Evolutionary conservation across 2,888 invertebrate genomes (phyloP).

Genomic region (Entomobrya proxima): DNA sequence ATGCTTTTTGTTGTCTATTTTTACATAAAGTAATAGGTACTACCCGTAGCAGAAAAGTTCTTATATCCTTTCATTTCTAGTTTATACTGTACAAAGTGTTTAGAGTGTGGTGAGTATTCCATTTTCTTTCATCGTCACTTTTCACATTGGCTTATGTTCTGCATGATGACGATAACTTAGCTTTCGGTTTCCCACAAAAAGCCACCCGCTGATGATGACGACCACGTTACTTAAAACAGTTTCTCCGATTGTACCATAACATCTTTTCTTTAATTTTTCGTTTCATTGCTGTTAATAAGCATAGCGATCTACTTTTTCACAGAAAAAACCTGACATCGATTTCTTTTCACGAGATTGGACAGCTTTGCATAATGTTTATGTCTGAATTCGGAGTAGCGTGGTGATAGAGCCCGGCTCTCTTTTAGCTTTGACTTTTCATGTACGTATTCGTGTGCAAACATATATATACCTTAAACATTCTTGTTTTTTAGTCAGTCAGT

Average conservation of each 20-base stretch:
- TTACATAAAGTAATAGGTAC: slow-evolving; percentile 48
- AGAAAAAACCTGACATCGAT: slow-evolving; percentile 48
- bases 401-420: slow-evolving; percentile 43
- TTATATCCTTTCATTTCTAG: background rate
- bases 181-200: slow-evolving; percentile 46
- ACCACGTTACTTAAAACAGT: slow-evolving; percentile 27
- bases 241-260: background rate
- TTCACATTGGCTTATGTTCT: background rate
- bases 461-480: too few relatives aligned
- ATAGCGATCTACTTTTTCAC: slow-evolving; percentile 35
- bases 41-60: slow-evolving; percentile 54
- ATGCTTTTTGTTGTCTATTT: slow-evolving; percentile 6
- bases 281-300: slow-evolving; percentile 54
- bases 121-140: background rate
- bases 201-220: slow-evolving; percentile 11
- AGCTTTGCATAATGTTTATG: slow-evolving; percentile 54
- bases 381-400: slow-evolving; percentile 36
- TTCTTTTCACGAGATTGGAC: slow-evolving; percentile 51
- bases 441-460: background rate
- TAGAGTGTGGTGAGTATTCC: slow-evolving; percentile 43
- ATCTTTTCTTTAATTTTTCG: slow-evolving; percentile 43
- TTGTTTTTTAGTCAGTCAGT: background rate
- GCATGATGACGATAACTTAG: background rate
- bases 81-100: background rate
- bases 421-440: background rate